These are phyloP conservation scores for Pharmacophagus antenor DNA, from an alignment of 2,888 invertebrate species.

Conservation along the genomic window DNA sequence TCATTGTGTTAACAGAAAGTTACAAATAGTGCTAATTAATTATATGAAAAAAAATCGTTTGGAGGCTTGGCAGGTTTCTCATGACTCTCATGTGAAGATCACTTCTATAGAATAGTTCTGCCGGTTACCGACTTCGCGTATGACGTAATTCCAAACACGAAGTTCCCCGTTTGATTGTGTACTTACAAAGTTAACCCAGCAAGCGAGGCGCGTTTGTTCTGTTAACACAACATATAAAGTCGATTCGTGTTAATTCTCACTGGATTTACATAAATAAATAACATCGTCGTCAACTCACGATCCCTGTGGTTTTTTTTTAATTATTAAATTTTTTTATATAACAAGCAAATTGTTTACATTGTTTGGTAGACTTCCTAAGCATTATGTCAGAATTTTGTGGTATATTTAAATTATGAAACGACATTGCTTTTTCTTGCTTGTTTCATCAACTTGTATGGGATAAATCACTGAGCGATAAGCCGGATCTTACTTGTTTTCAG, in stretches of 20 bases:
- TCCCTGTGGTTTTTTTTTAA: slow-evolving; percentile 3
- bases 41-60: not conserved
- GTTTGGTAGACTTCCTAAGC: too few relatives aligned
- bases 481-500: too few relatives aligned
- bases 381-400: too few relatives aligned
- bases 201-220: slow-evolving; percentile 38
- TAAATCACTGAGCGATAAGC: too few relatives aligned
- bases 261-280: slow-evolving; percentile 33
- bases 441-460: too few relatives aligned
- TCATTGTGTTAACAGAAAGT: not conserved
- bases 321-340: too few relatives aligned
- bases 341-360: too few relatives aligned
- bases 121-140: slow-evolving; percentile 31
- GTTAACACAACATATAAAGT: slow-evolving; percentile 37
- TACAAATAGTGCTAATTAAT: not conserved
- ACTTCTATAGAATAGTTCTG: slow-evolving; percentile 5
- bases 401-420: too few relatives aligned
- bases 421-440: too few relatives aligned
- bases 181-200: slow-evolving; percentile 39
- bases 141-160: slow-evolving; percentile 40
- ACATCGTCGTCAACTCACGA: slow-evolving; percentile 4
- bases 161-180: slow-evolving; percentile 46
- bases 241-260: slow-evolving; percentile 45
- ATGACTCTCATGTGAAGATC: not conserved
- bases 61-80: not conserved